These are phyloP conservation scores for Myotis planiceps DNA, from an alignment of 2,797 vertebrate species.

Conservation along the genomic window DNA sequence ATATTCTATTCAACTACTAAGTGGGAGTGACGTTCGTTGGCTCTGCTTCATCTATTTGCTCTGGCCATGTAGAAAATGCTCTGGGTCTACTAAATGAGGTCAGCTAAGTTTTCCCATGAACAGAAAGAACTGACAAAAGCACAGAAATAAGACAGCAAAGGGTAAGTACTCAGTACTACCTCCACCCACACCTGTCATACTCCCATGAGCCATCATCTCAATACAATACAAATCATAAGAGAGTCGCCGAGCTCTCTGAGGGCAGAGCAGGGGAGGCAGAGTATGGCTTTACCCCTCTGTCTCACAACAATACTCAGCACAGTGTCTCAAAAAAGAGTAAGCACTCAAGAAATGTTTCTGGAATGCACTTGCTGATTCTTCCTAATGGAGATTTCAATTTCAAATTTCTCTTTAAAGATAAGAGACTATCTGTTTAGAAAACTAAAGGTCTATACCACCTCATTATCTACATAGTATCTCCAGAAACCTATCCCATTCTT, in stretches of 20 bases:
- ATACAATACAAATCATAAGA: neutral
- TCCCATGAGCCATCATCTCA: neutral
- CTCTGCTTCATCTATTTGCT: neutral
- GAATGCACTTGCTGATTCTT: conserved; percentile 1
- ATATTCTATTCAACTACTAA: neutral
- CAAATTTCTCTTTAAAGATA: neutral
- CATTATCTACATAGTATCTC: neutral
- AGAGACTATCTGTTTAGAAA: neutral
- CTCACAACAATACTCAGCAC: conserved; percentile 47
- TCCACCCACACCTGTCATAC: neutral
- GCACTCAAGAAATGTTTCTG: conserved; percentile 75
- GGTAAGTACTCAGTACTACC: neutral
- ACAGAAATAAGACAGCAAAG: neutral
- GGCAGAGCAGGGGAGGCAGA: neutral
- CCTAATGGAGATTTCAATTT: neutral
- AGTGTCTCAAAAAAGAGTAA: conserved; percentile 72
- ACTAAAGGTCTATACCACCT: neutral
- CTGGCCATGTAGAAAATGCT: neutral
- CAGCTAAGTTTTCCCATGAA: neutral
- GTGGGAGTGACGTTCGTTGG: accelerated
- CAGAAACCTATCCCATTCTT: neutral
- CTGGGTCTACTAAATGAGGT: neutral
- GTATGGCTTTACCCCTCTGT: neutral
- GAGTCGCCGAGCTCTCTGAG: neutral
- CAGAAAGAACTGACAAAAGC: conserved; percentile 30